These are phyloP conservation scores for Rhinoptilus africanus DNA, from an alignment of 2,113 vertebrate species.

Conservation along the genomic window DNA sequence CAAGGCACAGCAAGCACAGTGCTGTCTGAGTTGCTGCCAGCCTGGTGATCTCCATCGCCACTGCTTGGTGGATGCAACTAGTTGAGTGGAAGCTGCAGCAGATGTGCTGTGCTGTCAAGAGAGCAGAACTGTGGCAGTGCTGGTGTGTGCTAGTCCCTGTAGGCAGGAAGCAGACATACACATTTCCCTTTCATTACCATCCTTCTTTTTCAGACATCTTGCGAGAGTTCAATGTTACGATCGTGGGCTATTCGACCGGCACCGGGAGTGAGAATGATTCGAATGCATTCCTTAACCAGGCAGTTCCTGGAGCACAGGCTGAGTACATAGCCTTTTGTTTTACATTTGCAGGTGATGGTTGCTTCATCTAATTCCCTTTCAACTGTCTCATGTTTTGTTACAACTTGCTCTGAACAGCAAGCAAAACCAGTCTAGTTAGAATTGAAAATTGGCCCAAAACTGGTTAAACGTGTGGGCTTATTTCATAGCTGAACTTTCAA, in stretches of 20 bases:
- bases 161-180: not conserved
- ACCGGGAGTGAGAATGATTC: constrained; percentile 21
- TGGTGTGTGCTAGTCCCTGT: not conserved
- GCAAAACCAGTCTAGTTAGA: constrained; percentile 28
- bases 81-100: not conserved
- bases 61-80: not conserved
- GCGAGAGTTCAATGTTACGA: constrained; percentile 74
- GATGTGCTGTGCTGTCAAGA: not conserved
- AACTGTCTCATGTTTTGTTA: constrained; percentile 9
- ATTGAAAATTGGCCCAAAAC: not conserved
- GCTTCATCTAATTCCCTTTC: constrained; percentile 5
- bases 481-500: not conserved
- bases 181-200: not conserved
- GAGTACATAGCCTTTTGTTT: constrained; percentile 52
- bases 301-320: constrained; percentile 82
- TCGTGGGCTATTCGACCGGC: constrained; percentile 81
- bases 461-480: not conserved
- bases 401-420: constrained; percentile 34
- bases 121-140: not conserved
- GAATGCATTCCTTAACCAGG: constrained; percentile 85
- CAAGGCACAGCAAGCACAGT: not conserved
- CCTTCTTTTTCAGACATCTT: constrained; percentile 84
- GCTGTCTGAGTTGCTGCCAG: not conserved
- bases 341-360: not conserved
- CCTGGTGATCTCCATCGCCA: not conserved